These are phyloP conservation scores for Chrysina gloriosa DNA, from an alignment of 2,888 invertebrate species.

Conservation along the genomic window DNA sequence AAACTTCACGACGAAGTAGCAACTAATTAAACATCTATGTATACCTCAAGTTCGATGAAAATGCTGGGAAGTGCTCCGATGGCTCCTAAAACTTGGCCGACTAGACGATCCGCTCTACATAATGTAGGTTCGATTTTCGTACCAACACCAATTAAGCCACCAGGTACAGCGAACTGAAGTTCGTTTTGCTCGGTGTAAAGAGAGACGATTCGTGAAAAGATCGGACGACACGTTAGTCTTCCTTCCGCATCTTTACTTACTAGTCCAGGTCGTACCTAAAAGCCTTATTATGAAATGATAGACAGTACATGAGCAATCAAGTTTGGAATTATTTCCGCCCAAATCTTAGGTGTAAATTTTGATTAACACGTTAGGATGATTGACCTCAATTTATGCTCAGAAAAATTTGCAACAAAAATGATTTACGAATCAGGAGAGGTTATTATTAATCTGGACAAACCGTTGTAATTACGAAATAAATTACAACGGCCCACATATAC, in stretches of 20 bases:
- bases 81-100: conserved; percentile 92
- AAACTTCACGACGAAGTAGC: neutral
- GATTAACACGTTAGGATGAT: no score
- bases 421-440: no score
- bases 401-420: no score
- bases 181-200: conserved; percentile 98
- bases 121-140: conserved; percentile 99
- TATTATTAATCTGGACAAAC: no score
- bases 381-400: no score
- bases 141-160: conserved; percentile 99
- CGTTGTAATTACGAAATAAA: no score
- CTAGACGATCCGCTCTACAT: conserved; percentile 97
- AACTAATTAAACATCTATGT: conserved; percentile 42
- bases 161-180: conserved; percentile 98
- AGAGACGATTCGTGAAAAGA: conserved; percentile 96
- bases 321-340: no score
- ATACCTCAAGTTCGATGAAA: conserved; percentile 95
- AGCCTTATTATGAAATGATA: no score
- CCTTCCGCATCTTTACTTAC: conserved; percentile 98
- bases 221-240: conserved; percentile 94
- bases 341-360: no score
- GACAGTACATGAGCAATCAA: conserved; percentile 8
- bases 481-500: no score
- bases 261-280: conserved; percentile 87
- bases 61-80: conserved; percentile 97